phyloP scores from a whole-genome alignment of 2,888 invertebrate genomes.

The Agonopterix arenella region DNA sequence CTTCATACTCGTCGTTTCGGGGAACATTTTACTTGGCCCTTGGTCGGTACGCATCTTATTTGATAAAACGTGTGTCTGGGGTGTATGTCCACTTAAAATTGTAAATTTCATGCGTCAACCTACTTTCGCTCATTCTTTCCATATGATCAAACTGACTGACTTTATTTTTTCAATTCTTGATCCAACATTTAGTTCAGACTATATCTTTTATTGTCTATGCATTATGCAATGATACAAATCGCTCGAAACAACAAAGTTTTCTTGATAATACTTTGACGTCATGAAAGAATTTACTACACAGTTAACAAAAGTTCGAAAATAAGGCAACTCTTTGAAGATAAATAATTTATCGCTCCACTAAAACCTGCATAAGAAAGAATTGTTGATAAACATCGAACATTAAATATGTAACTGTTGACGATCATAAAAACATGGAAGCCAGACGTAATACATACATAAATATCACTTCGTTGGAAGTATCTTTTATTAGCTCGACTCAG shows the following conservation, averaged over 20 bases:
- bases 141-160: no score
- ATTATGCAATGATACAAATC: constrained; percentile 30
- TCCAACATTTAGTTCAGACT: no score
- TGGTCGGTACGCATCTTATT: no score
- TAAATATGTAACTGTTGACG: constrained; percentile 76
- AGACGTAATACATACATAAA: constrained; percentile 61
- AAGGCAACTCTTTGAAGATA: constrained; percentile 70
- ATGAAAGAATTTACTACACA: constrained; percentile 35
- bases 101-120: no score
- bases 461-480: constrained; percentile 65
- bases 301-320: constrained; percentile 70
- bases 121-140: background rate
- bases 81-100: no score
- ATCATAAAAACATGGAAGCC: constrained; percentile 70
- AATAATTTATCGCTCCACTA: constrained; percentile 72
- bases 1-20: no score
- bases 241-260: constrained; percentile 23
- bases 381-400: constrained; percentile 77
- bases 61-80: no score
- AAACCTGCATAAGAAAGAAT: constrained; percentile 75
- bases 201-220: constrained; percentile 17
- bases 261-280: constrained; percentile 56
- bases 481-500: constrained; percentile 57
- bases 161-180: no score
- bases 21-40: no score